Evolutionary conservation across 2,888 invertebrate genomes (phyloP), one percentile per base, ranked within the genome.

Genomic region (Tenthredo distinguenda): DNA sequence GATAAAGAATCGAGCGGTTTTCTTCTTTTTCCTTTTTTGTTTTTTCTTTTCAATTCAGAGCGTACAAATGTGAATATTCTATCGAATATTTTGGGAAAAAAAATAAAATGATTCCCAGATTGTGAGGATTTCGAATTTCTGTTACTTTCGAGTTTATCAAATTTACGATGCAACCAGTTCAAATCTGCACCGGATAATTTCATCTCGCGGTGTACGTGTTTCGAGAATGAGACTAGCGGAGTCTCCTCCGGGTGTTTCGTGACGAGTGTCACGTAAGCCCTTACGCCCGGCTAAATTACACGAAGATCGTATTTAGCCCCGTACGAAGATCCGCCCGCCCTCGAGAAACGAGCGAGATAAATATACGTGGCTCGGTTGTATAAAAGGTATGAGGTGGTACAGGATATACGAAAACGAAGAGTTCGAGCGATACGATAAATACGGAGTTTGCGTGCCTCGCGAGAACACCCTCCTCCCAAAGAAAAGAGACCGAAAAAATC

Each of bases 201-300:
- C 6, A 50, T 18, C 18, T 55, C n/a, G 55, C 6, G 2, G 4
- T 15, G 18, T 15, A 0, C 5, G 50, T 7, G n/a, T 55, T 55
- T n/a, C 1, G n/a, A 55, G 18, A 55, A 55, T 50, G 10, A 47
- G 12, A 55, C 55, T n/a, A 4, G 50, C 1, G 18, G n/a, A 7
- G n/a, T n/a, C n/a, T 55, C 5, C 55, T 18, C 55, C 7, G 6
- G 2, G 6, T 4, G 50, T n/a, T 18, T 81, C 81, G 62, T 65
- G 81, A 62, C 81, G 58, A 21, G 81, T 81, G 81, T 81, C 81
- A 81, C 81, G 81, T 81, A 81, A 26, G 40, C 81, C 21, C n/a
- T 37, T 43, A 15, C 34, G 81, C 62, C 18, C 62, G 15, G 15
- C 26, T 50, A 50, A 81, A 62, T 26, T 12, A 81, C 55, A 15